Evolutionary conservation across 2,113 vertebrate species (phyloP), one percentile per base, ranked within the genome.

Genomic region (zebrafish (Danio rerio)): DNA sequence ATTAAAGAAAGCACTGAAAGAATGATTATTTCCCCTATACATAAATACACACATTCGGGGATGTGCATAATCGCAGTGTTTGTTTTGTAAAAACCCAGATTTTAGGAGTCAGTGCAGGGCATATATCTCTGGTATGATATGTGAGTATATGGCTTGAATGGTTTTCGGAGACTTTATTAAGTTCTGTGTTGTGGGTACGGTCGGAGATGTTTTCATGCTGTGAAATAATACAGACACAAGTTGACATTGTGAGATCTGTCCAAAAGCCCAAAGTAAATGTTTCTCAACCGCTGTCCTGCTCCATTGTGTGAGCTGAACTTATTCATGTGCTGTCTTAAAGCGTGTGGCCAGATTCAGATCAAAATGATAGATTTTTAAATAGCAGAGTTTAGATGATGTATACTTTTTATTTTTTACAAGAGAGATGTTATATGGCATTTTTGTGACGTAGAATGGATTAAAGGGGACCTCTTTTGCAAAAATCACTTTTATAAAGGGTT

Each of bases 1-100:
- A 50, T 84, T 91, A 89, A 92, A 90, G 86, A 88, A 92, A 91
- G 88, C 86, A 90, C 83, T 88, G 88, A 91, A 91, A 90, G 85
- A 87, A 82, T 84, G 82, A 91, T 88, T 88, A 89, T 89, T 81
- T 90, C 87, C 83, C 78, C 42, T 88, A 83, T 85, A 86, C 70
- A 86, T 89, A 90, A 91, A 91, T 90, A 88, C 82, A 90, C 87
- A 90, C 69, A 83, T 88, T 66, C 87, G 88, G 87, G 86, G 85
- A 86, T 18, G 13, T 87, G 74, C 79, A 87, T 90, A 88, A 87
- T 83, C 72, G 53, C 69, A n/a, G 16, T 88, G 86, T 91, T 93
- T 92, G 88, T 93, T 92, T 92, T 90, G 71, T n/a, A n/a, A 71
- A 80, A 89, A 88, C 83, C 79, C 9, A 20, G 82, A 66, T 88